Conservation (phyloP, 2,888 invertebrate genomes). For the Pyralis farinalis region DNA sequence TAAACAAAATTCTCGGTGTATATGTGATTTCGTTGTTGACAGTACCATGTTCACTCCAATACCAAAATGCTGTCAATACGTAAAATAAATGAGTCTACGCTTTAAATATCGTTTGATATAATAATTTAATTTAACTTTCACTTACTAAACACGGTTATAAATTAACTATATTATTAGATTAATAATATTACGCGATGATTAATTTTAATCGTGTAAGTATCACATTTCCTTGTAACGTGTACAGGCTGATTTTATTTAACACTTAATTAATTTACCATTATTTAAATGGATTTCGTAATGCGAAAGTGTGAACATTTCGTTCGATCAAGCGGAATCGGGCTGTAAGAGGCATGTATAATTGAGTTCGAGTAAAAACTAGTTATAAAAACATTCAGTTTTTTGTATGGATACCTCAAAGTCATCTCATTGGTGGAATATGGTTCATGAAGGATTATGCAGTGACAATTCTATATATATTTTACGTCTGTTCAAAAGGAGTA, state of each 20-base stretch:
- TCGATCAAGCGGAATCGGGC: not conserved
- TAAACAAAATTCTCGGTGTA: too few relatives aligned
- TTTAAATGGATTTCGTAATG: too few relatives aligned
- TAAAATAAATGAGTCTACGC: slow-evolving; percentile 12
- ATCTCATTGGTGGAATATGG: too few relatives aligned
- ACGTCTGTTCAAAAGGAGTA: too few relatives aligned
- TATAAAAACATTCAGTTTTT: too few relatives aligned
- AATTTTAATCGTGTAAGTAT: slow-evolving; percentile 39
- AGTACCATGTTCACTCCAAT: too few relatives aligned
- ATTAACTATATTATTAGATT: slow-evolving; percentile 41
- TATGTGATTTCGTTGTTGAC: too few relatives aligned
- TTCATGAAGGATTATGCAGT: too few relatives aligned
- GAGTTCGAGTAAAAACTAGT: too few relatives aligned
- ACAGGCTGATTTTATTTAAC: slow-evolving; percentile 26
- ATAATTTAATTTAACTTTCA: slow-evolving; percentile 38
- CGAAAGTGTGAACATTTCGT: not conserved
- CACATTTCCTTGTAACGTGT: slow-evolving; percentile 15
- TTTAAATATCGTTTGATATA: slow-evolving; percentile 23
- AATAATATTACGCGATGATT: slow-evolving; percentile 45
- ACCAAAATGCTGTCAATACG: not conserved
- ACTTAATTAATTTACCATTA: not conserved
- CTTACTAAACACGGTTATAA: slow-evolving; percentile 31
- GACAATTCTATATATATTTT: too few relatives aligned
- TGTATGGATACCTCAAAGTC: too few relatives aligned
- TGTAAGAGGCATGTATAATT: not conserved